Evolutionary conservation across 2,113 vertebrate genomes (phyloP).

Genomic region (Cyrtonyx montezumae): DNA sequence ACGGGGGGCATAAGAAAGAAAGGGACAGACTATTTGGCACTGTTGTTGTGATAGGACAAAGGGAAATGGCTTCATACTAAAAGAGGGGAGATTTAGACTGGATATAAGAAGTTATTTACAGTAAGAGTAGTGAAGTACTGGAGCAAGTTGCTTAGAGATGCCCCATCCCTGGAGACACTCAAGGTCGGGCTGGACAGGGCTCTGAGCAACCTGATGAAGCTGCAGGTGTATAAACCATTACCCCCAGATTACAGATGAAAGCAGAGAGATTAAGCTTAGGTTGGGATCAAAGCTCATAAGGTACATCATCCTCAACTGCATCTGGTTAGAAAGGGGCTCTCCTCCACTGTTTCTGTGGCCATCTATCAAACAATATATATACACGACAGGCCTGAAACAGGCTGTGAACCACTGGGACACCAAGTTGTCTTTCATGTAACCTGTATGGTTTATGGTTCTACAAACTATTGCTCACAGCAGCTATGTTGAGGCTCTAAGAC

Average conservation of each 20-base stretch:
- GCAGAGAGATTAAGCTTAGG: background rate
- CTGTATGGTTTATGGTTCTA: background rate
- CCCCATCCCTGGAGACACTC: too few species aligned
- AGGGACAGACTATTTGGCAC: too few species aligned
- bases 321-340: background rate
- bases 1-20: too few species aligned
- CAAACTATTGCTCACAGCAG: background rate
- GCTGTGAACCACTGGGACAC: background rate
- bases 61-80: too few species aligned
- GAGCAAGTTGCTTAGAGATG: too few species aligned
- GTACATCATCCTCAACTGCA: background rate
- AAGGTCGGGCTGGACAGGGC: too few species aligned
- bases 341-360: fast-evolving
- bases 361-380: background rate
- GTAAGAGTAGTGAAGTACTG: too few species aligned
- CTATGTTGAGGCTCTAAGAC: background rate
- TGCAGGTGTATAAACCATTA: background rate
- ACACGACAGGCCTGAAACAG: background rate
- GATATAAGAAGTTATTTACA: too few species aligned
- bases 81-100: too few species aligned
- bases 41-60: too few species aligned
- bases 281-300: background rate
- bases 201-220: too few species aligned
- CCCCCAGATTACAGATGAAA: background rate
- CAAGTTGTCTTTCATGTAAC: background rate